Percentiles rank a stretch among this genome's conserved stretches.
Conservation (phyloP, 2,797 vertebrate genomes). For the Heterohyrax brucei region DNA sequence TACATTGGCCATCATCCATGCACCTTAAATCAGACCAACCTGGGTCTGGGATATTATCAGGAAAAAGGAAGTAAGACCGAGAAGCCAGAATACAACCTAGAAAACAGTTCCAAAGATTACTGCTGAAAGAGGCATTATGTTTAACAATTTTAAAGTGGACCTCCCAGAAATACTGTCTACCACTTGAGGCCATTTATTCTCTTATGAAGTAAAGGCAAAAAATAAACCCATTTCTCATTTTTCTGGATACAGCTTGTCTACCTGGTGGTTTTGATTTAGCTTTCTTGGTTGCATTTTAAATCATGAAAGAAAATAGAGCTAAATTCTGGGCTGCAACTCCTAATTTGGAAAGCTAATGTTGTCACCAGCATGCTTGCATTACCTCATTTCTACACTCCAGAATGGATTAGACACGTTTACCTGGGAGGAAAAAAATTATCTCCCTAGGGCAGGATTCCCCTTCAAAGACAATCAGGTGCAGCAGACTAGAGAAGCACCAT, state of each 20-base stretch:
- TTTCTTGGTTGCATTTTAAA: slow-evolving; percentile 34
- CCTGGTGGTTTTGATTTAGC: slow-evolving; percentile 15
- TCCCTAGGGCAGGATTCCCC: neutral
- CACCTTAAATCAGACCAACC: neutral
- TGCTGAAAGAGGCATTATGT: neutral
- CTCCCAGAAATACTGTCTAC: neutral
- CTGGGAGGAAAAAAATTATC: neutral
- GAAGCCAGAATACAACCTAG: neutral
- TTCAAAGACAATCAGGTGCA: neutral
- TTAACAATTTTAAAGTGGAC: neutral
- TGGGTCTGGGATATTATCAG: neutral
- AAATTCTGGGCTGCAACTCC: slow-evolving; percentile 36
- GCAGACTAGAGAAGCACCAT: neutral
- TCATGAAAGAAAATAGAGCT: slow-evolving; percentile 55
- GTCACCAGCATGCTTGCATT: neutral
- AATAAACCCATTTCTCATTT: neutral
- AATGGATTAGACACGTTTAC: neutral
- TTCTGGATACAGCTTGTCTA: neutral
- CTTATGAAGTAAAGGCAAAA: neutral
- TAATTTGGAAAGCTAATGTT: slow-evolving; percentile 66
- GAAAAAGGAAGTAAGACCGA: neutral
- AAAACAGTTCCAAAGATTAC: neutral
- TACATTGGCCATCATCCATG: neutral
- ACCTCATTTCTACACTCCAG: slow-evolving; percentile 23
- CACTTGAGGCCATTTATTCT: neutral